phyloP scores from a whole-genome alignment of 2,888 invertebrate genomes.

The Gymnosoma rotundatum region DNA sequence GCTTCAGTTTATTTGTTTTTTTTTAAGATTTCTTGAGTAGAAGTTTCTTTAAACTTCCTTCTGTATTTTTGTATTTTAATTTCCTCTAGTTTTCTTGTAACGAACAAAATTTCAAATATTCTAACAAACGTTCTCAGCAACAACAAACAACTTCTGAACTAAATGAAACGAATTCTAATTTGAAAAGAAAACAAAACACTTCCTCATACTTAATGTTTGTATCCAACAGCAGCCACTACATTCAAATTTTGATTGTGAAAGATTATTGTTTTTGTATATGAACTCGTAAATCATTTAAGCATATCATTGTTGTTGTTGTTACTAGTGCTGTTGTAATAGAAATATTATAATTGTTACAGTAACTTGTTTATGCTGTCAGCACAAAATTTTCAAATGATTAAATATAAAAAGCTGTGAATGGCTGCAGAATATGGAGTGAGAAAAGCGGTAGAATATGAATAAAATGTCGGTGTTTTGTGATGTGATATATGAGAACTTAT shows the following conservation, averaged over 20 bases:
- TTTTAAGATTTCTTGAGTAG: too few relatives aligned
- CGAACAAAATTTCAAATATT: too few relatives aligned
- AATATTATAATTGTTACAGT: constrained; percentile 26
- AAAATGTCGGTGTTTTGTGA: too few relatives aligned
- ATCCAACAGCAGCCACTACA: constrained; percentile 5
- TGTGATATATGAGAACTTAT: constrained; percentile 44
- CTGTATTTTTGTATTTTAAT: too few relatives aligned
- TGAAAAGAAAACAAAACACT: constrained; percentile 13
- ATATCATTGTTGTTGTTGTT: constrained; percentile 31
- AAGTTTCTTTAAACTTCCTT: too few relatives aligned
- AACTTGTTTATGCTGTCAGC: constrained; percentile 55
- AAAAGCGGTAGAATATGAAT: too few relatives aligned
- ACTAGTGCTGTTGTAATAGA: constrained; percentile 12
- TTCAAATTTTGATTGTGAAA: constrained; percentile 31
- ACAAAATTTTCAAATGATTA: background rate
- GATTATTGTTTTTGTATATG: constrained; percentile 51
- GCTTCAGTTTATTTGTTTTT: too few relatives aligned
- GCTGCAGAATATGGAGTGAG: too few relatives aligned
- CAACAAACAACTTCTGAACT: constrained; percentile 1
- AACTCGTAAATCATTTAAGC: constrained; percentile 67
- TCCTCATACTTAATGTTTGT: too few relatives aligned
- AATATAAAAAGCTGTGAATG: too few relatives aligned
- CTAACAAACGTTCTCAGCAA: too few relatives aligned
- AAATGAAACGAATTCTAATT: background rate
- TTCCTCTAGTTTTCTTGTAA: too few relatives aligned